Evolutionary conservation across 2,113 vertebrate species (phyloP), one percentile per base, ranked within the genome.

Genomic region (Pardalotus punctatus): DNA sequence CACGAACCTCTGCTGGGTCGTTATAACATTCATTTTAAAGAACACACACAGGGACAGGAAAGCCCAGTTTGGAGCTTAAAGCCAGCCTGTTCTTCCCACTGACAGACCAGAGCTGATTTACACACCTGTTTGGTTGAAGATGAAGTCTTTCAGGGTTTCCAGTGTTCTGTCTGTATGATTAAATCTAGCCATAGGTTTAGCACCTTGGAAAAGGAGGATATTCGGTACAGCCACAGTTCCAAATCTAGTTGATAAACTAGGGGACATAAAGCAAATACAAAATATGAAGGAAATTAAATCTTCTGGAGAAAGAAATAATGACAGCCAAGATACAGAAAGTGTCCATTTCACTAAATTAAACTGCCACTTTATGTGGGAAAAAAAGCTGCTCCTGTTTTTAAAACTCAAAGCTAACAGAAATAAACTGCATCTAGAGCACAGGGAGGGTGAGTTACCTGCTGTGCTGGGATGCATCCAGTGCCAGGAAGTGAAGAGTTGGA

Each of bases 191-290:
- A 99, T 99, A 9, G 99, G 99, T 91, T 99, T 99, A 71, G 98
- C 99, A 61, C 99, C 99, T 98, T 99, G 99, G 96, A 99, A 99
- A 91, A 99, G 97, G 42, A 99, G 98, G 61, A 99, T 99, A 90
- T 99, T 99, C 19, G 99, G 99, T 57, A 99, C 99, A 24, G 99
- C 99, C 56, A 99, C 99, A 0, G 99, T 99, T 81, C 99, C 99
- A 97, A 99, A 99, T 83, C 99, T 98, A 1, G 99, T 99, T 33
- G 99, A 99, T 53, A 99, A 98, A 88, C 99, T 99, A 93, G 77
- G 40, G n/a, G 50, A 97, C 89, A 90, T n/a, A 85, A 96, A 74
- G 29, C 24, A 66, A 81, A 88, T 11, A 92, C 24, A 95, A 86
- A 58, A 65, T 4, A 73, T 82, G 42, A 97, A 83, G 28, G 51